Percentiles rank a stretch among this genome's conserved stretches.
Evolutionary conservation across 2,113 vertebrate genomes (phyloP).

Genomic region (Hymenochirus boettgeri): DNA sequence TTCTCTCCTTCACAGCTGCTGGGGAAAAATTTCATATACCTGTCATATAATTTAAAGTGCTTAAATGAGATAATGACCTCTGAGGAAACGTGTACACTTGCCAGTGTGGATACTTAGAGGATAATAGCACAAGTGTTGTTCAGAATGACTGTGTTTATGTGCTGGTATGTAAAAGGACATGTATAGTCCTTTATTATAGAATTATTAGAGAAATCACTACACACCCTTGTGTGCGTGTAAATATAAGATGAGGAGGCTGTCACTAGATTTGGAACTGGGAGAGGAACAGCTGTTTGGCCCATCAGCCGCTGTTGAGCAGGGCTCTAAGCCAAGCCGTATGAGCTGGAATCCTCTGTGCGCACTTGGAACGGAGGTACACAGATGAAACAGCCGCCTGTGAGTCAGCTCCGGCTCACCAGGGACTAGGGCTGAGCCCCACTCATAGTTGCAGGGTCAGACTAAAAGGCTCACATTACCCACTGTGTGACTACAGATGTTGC

Average conservation of each 20-base stretch:
- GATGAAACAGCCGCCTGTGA: slow-evolving; percentile 37
- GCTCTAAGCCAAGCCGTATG: slow-evolving; percentile 35
- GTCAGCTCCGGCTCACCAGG: slow-evolving; percentile 23
- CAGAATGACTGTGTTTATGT: too few species aligned
- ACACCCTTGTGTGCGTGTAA: slow-evolving; percentile 35
- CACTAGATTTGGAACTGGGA: background rate
- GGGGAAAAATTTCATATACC: too few species aligned
- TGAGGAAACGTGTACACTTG: too few species aligned
- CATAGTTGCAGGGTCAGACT: slow-evolving; percentile 25
- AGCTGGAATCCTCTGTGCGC: slow-evolving; percentile 22
- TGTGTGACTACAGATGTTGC: slow-evolving; percentile 23
- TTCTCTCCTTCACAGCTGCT: too few species aligned
- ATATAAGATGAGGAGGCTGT: slow-evolving; percentile 11
- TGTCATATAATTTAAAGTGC: too few species aligned
- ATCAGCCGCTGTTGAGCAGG: slow-evolving; percentile 39
- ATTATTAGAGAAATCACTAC: slow-evolving; percentile 6
- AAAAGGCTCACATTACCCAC: slow-evolving; percentile 28
- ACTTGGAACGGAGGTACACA: slow-evolving; percentile 27
- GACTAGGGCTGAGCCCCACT: background rate
- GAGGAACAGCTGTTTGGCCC: slow-evolving; percentile 47
- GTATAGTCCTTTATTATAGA: background rate
- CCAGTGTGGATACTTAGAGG: too few species aligned
- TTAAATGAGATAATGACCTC: too few species aligned
- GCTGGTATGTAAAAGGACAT: background rate
- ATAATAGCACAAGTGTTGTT: too few species aligned